phyloP scores from a whole-genome alignment of 2,113 vertebrate species.

The Globicephala melas region DNA sequence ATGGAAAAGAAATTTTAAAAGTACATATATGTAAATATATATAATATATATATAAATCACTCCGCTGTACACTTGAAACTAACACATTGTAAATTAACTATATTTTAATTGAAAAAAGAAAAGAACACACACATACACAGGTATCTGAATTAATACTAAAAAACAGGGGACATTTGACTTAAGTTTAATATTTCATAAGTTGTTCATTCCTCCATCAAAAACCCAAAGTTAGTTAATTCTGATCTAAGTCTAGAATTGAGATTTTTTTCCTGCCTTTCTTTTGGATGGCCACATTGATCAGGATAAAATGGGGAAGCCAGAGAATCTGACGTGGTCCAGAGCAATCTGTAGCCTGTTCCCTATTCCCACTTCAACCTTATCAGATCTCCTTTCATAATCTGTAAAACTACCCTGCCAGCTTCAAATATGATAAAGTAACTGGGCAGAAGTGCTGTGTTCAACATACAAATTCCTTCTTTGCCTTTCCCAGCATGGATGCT shows the following conservation, averaged over 20 bases:
- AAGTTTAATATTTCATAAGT: neutral
- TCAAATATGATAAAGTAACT: neutral
- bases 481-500: neutral
- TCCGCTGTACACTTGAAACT: no score
- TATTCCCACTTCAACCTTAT: neutral
- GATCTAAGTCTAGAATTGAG: neutral
- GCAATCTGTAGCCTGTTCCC: neutral
- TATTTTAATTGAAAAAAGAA: no score
- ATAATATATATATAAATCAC: no score
- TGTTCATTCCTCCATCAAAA: neutral
- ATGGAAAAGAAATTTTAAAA: neutral
- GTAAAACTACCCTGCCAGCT: neutral
- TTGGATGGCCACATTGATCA: neutral
- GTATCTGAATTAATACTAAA: neutral
- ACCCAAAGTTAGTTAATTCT: neutral
- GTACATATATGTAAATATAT: no score
- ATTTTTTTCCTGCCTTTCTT: neutral
- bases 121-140: neutral
- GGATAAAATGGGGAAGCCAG: neutral
- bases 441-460: neutral
- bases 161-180: neutral
- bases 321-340: neutral
- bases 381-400: neutral
- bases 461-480: neutral
- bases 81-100: no score